phyloP scores from a whole-genome alignment of 1,140 invertebrate species.

The Zeugodacus cucurbitae region DNA sequence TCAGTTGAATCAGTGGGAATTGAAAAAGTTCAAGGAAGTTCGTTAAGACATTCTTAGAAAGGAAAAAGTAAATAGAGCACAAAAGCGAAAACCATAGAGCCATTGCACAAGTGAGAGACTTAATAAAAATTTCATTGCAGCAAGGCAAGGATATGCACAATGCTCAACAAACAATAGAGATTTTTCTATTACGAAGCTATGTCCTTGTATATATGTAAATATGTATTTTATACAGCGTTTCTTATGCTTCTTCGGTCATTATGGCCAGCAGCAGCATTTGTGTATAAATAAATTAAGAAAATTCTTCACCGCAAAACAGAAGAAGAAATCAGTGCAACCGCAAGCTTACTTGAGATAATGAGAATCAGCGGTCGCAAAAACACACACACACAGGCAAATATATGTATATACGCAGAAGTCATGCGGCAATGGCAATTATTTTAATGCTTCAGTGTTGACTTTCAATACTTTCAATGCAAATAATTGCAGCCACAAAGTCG shows the following conservation, averaged over 20 bases:
- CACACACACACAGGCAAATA: neutral
- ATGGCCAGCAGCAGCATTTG: neutral
- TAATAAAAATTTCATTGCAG: neutral
- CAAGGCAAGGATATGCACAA: neutral
- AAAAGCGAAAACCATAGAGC: neutral
- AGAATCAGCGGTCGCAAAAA: neutral
- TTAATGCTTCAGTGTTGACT: neutral
- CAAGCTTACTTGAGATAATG: neutral
- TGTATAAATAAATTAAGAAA: slow-evolving; percentile 9
- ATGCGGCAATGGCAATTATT: neutral
- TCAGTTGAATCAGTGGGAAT: neutral
- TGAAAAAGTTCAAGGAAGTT: slow-evolving; percentile 16
- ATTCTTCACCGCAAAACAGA: neutral
- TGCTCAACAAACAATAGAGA: neutral
- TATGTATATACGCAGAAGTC: neutral
- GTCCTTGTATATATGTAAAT: neutral
- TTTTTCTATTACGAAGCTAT: neutral
- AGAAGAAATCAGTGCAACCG: neutral
- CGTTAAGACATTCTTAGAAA: neutral
- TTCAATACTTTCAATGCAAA: slow-evolving; percentile 9
- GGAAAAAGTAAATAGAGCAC: neutral
- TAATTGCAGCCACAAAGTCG: neutral
- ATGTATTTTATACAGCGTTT: neutral
- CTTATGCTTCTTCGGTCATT: neutral
- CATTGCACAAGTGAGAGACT: neutral